Conservation (phyloP, 1,140 invertebrate species). For the Archegozetes longisetosus region DNA sequence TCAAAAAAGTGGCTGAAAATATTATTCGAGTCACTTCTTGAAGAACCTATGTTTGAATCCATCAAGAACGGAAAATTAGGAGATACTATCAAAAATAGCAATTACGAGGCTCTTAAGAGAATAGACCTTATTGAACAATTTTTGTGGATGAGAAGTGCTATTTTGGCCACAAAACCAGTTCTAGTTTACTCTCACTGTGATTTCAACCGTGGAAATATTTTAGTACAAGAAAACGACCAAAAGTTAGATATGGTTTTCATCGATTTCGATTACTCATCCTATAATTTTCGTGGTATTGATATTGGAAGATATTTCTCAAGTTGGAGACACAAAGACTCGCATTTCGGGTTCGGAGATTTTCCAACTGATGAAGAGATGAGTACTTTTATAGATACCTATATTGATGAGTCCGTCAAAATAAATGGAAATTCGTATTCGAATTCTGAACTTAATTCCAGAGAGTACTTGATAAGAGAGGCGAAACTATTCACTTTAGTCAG, state of each 20-base stretch:
- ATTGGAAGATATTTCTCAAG: constrained; percentile 8
- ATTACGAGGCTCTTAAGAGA: neutral
- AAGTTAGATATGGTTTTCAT: neutral
- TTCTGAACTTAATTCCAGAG: neutral
- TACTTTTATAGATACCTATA: constrained; percentile 5
- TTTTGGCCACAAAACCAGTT: neutral
- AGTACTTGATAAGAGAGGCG: neutral
- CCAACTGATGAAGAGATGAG: constrained; percentile 10
- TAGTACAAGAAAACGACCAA: neutral
- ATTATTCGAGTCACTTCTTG: neutral
- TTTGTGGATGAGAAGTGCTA: neutral
- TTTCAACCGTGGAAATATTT: constrained; percentile 11
- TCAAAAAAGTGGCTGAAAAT: neutral
- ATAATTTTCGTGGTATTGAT: constrained; percentile 10
- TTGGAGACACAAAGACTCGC: neutral
- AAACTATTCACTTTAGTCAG: neutral
- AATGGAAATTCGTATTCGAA: neutral
- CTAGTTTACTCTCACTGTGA: constrained; percentile 6
- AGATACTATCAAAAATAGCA: neutral
- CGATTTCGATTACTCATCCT: constrained; percentile 8
- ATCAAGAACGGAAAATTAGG: neutral
- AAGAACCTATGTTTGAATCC: neutral
- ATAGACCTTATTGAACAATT: neutral
- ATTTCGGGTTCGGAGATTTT: constrained; percentile 3
- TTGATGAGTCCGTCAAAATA: neutral